phyloP scores from a whole-genome alignment of 2,113 vertebrate species.

The Lepus americanus region DNA sequence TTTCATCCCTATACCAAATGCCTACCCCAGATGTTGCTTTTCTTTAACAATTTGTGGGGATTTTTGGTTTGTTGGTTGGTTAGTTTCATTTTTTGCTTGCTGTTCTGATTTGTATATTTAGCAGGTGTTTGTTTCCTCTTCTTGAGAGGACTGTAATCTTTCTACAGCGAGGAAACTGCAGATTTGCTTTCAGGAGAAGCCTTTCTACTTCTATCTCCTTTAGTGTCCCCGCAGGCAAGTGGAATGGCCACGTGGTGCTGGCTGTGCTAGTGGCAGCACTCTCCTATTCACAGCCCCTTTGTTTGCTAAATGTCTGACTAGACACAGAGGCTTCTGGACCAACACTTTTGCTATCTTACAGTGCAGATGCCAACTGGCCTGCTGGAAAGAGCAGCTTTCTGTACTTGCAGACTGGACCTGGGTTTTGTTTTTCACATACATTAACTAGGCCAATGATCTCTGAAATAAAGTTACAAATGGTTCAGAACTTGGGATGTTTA shows the following conservation, averaged over 20 bases:
- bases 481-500: constrained; percentile 25
- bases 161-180: not conserved
- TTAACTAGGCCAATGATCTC: not conserved
- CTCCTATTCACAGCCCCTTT: not conserved
- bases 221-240: not conserved
- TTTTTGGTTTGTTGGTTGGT: not conserved
- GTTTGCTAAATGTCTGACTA: fast-evolving
- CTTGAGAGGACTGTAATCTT: not conserved
- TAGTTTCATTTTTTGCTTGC: not conserved
- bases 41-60: no score
- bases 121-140: not conserved
- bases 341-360: not conserved
- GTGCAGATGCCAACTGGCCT: not conserved
- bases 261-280: not conserved
- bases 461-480: constrained; percentile 27
- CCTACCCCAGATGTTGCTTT: no score
- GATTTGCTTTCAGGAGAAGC: not conserved
- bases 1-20: no score
- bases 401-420: not conserved
- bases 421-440: not conserved
- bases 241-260: fast-evolving
- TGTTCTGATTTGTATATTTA: not conserved
- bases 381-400: not conserved
- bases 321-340: fast-evolving
- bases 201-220: not conserved